Percentiles rank a stretch among this genome's conserved stretches.
Evolutionary conservation across 2,797 vertebrate species (phyloP).

Genomic region (Lepus townsendii): DNA sequence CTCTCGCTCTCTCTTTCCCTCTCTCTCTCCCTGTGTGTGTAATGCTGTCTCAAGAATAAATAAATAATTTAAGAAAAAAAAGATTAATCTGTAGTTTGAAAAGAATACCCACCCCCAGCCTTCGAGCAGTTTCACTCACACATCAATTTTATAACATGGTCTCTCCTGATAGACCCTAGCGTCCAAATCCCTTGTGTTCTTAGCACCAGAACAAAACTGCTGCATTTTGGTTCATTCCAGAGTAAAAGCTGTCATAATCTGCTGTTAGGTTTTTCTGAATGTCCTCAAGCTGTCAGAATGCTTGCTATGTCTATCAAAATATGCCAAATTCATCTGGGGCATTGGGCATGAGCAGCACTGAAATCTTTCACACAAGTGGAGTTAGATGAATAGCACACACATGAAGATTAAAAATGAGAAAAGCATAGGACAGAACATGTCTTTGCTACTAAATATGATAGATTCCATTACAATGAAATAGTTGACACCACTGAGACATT

Average conservation of each 20-base stretch:
- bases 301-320: slow-evolving; percentile 71
- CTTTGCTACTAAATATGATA: background rate
- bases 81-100: background rate
- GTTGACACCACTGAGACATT: background rate
- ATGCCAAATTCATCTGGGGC: slow-evolving; percentile 46
- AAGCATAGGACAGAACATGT: background rate
- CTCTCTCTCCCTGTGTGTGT: too few relatives aligned
- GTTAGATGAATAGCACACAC: slow-evolving; percentile 43
- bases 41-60: too few relatives aligned
- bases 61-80: too few relatives aligned
- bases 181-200: slow-evolving; percentile 48
- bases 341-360: background rate
- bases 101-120: background rate
- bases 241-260: slow-evolving; percentile 70
- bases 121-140: background rate
- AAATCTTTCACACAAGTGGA: slow-evolving; percentile 54
- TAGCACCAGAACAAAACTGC: slow-evolving; percentile 42
- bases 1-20: too few relatives aligned
- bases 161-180: background rate
- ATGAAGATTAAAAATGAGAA: slow-evolving; percentile 50
- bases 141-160: background rate
- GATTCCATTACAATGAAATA: slow-evolving; percentile 33
- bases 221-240: slow-evolving; percentile 50
- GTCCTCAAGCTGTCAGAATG: slow-evolving; percentile 75
- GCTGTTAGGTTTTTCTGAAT: slow-evolving; percentile 54